Conservation (phyloP, 1,140 invertebrate genomes). For the Lepidurus couesii region DNA sequence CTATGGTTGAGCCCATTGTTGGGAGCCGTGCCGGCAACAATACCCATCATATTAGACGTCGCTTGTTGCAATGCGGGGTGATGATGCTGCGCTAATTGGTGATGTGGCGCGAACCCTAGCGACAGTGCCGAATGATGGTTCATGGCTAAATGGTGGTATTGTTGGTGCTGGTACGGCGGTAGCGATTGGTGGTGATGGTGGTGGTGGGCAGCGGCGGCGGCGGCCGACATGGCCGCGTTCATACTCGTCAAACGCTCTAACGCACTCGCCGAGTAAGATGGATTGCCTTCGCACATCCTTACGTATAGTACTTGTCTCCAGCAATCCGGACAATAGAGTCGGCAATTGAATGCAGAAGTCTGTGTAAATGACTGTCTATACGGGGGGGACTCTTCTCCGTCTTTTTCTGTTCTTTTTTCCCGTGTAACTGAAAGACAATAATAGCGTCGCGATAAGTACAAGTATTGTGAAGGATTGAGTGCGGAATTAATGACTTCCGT, state of each 20-base stretch:
- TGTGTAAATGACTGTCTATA: background rate
- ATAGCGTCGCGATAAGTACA: background rate
- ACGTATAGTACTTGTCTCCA: background rate
- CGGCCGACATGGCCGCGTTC: conserved; percentile 32
- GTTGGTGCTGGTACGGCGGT: conserved; percentile 29
- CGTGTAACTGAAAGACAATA: conserved; percentile 4
- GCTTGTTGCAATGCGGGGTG: conserved; percentile 25
- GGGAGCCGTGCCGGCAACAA: conserved; percentile 2
- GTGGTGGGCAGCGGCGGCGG: conserved; percentile 31
- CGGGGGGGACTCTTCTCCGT: background rate
- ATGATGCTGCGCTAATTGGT: conserved; percentile 28
- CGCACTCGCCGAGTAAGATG: conserved; percentile 27
- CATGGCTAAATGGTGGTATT: conserved; percentile 28
- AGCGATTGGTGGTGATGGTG: conserved; percentile 33
- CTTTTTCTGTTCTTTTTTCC: background rate
- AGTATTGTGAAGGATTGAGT: background rate
- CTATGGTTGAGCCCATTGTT: conserved; percentile 27
- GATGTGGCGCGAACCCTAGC: conserved; percentile 21
- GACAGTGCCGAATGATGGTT: conserved; percentile 29
- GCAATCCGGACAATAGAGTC: background rate
- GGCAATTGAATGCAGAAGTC: background rate
- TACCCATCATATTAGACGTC: conserved; percentile 23
- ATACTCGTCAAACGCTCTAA: conserved; percentile 33
- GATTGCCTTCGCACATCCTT: conserved; percentile 31
- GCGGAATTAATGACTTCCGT: conserved; percentile 18